Base-by-base conservation (phyloP, 2,113 vertebrate genomes). In the Catharus fuscescens region DNA sequence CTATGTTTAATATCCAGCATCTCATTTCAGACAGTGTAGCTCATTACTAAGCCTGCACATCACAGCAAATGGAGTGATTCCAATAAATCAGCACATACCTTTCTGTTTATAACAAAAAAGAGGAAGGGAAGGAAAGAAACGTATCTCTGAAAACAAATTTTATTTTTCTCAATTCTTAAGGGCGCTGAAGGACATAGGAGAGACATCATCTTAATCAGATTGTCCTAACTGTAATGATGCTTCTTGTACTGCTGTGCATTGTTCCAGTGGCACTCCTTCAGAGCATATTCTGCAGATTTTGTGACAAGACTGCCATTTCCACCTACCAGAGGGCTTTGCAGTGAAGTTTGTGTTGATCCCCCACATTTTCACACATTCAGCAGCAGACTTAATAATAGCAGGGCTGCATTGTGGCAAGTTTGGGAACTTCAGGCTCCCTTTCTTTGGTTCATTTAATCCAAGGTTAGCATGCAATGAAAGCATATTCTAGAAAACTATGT, bases 331-430 rank as follows among this genome's bases (percentile, higher is more conserved):
- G 72, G 80, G 60, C 56, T 92, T 77, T 94, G 86, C 88, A 88
- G 72, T 3, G 1, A 50, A 66, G 95, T 88, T 69, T 80, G 32
- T 88, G 45, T 86, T 50, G 67, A 94, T 90, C 92, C 71, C 85
- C 54, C 93, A 86, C 93, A 47, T 47, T 93, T 96, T 92, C 94
- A 93, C 86, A 88, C 88, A 2, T 95, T 94, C 47, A 36, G 60
- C 67, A 88, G 47, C 71, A 95, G 60, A 62, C 67, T 95, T 94
- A 94, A 93, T 95, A 96, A 95, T 94, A 97, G 92, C 88, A 95
- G 86, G 78, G 28, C 81, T 67, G 84, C 84, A 48, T 14, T 87
- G 78, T 81, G 81, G 70, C 73, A 87, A 88, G 59, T 70, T 45
- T 72, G 48, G 50, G 36, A 91, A 86, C 82, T 88, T 88, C 67